A percentile compares a stretch with the other conserved stretches of the same genome.
Conservation (phyloP, 2,888 invertebrate species). For the Drosophila longiperda region DNA sequence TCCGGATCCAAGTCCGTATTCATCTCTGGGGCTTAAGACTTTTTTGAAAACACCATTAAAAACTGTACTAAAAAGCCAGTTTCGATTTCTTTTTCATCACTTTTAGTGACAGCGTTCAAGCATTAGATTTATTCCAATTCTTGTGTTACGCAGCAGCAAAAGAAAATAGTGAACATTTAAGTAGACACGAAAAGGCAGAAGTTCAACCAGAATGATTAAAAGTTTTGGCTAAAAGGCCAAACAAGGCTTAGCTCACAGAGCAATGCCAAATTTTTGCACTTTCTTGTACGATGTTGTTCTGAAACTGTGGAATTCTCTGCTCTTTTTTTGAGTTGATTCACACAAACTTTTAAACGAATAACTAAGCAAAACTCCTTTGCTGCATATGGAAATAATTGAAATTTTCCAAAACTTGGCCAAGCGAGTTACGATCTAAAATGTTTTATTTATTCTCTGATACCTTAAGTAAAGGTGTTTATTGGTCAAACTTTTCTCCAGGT, state of each 20-base stretch:
- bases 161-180: slow-evolving; percentile 21
- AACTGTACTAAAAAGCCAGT: slow-evolving; percentile 30
- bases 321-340: slow-evolving; percentile 9
- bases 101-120: slow-evolving; percentile 55
- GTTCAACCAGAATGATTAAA: slow-evolving; percentile 70
- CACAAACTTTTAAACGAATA: slow-evolving; percentile 28
- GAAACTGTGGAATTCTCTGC: slow-evolving; percentile 9
- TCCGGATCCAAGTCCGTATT: background rate
- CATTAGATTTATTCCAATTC: background rate
- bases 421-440: background rate
- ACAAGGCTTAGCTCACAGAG: slow-evolving; percentile 47
- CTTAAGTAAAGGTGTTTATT: background rate
- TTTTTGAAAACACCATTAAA: slow-evolving; percentile 62
- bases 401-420: slow-evolving; percentile 8
- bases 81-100: slow-evolving; percentile 44
- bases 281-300: slow-evolving; percentile 12
- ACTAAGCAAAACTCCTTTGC: slow-evolving; percentile 11
- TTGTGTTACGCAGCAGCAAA: background rate
- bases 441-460: background rate
- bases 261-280: slow-evolving; percentile 52
- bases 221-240: slow-evolving; percentile 63
- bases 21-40: background rate
- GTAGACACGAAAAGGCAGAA: slow-evolving; percentile 41
- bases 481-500: background rate
- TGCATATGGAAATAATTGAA: slow-evolving; percentile 34